Evolutionary conservation across 2,113 vertebrate species (phyloP), one percentile per base, ranked within the genome.

Genomic region (Rhineura floridana): DNA sequence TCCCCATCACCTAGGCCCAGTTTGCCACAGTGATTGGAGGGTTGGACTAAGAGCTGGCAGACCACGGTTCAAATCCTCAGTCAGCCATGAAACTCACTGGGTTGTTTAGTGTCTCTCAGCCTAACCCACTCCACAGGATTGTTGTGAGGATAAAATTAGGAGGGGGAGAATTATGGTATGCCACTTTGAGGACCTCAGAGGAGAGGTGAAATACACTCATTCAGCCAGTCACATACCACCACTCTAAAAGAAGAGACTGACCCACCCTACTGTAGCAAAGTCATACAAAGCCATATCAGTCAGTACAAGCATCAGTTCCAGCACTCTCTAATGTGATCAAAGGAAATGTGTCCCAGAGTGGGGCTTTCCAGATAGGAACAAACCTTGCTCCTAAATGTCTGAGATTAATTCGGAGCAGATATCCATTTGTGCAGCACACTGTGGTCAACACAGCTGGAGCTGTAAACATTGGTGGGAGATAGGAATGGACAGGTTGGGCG

Each of bases 11-110:
- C 25, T 15, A 48, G 15, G 5, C 8, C 17, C 73, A 33, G 30
- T 5, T 83, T 77, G 39, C 62, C 87, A 87, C 87, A 77, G 25
- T 87, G 86, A 42, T 28, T 89, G 19, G 55, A 55, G 52, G 13
- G 19, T 55, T 17, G 19, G 12, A n/a, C n/a, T n/a, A n/a, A n/a
- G n/a, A n/a, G n/a, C n/a, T n/a, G n/a, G n/a, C n/a, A n/a, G n/a
- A n/a, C 52, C 19, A 55, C 13, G 52, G 52, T 55, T 55, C 52
- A 17, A 55, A 17, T 55, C 52, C 52, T 55, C 52, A 55, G 13
- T 17, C 13, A 55, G 52, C 52, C 15, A 55, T 19, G 15, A 55
- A 15, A n/a, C n/a, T n/a, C n/a, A n/a, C n/a, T n/a, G n/a, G n/a
- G n/a, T n/a, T n/a, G n/a, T n/a, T n/a, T n/a, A n/a, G n/a, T n/a